Conservation (phyloP, 2,113 vertebrate species). For the Baryphthengus martii region DNA sequence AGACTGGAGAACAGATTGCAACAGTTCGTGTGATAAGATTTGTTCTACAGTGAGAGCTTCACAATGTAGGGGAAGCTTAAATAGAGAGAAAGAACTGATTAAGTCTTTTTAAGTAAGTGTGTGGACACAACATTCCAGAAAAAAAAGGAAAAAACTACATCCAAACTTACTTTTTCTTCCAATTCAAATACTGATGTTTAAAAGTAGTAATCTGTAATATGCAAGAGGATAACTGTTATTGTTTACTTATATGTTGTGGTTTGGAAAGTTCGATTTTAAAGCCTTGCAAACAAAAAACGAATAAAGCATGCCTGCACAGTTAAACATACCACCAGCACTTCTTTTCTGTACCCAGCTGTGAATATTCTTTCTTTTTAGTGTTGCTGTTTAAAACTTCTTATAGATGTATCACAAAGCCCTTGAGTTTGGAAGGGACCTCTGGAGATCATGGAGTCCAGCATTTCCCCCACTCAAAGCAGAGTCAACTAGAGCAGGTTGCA, state of each 20-base stretch:
- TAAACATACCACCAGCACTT: background rate
- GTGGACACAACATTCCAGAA: background rate
- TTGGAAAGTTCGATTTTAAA: background rate
- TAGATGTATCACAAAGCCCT: background rate
- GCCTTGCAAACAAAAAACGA: background rate
- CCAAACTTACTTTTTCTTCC: background rate
- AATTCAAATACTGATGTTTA: background rate
- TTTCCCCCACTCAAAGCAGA: background rate
- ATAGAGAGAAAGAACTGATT: background rate
- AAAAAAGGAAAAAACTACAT: background rate
- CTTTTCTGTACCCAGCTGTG: background rate
- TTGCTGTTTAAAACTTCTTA: background rate
- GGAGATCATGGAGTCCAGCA: fast-evolving
- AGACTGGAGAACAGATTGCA: background rate
- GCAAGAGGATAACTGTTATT: background rate
- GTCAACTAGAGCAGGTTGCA: fast-evolving
- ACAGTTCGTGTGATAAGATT: background rate
- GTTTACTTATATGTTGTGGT: background rate
- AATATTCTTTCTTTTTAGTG: background rate
- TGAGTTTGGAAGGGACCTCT: background rate
- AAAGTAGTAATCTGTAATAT: background rate
- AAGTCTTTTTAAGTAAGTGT: background rate
- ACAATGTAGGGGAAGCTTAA: background rate
- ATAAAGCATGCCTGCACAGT: background rate
- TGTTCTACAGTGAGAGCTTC: background rate